Evolutionary conservation across 1,140 invertebrate species (phyloP), one percentile per base, ranked within the genome.

Genomic region (Palaemon carinicauda): DNA sequence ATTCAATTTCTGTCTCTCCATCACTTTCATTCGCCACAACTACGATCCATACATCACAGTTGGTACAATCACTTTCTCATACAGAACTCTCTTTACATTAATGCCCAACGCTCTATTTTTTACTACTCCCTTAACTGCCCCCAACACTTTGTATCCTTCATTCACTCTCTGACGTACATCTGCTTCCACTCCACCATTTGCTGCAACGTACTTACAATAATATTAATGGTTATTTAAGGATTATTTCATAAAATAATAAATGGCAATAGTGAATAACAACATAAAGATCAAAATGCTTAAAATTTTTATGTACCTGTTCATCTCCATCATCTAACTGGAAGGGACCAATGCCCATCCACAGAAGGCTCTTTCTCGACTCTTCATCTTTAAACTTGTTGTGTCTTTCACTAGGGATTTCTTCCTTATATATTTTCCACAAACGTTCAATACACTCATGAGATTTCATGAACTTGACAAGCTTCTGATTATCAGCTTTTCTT

Each of bases 281-380:
- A 71, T 14, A 50, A n/a, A n/a, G n/a, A n/a, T n/a, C n/a, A n/a
- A n/a, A n/a, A n/a, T n/a, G n/a, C n/a, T n/a, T n/a, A n/a, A n/a
- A n/a, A n/a, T n/a, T n/a, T n/a, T n/a, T n/a, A n/a, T n/a, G n/a
- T 52, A 86, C 84, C 78, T 86, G 84, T 7, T 86, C 84, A 80
- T 86, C 84, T 71, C 71, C 65, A 19, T 86, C 33, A 21, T 86
- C 84, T 33, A 86, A 51, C 51, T 86, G 84, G 51, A 86, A 86
- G 0, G 84, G 84, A 3, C 84, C 84, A 41, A 86, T 54, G 1
- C 84, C 84, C 21, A 78, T 73, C 77, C 77, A 86, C 1, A 86
- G 50, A n/a, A 86, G 50, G 12, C 51, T 33, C n/a, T 75, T 54
- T 24, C 83, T 69, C 12, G 84, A 56, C 3, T 29, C 24, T 50